phyloP scores from a whole-genome alignment of 1,140 invertebrate species.

The Tetramorium simillimum region DNA sequence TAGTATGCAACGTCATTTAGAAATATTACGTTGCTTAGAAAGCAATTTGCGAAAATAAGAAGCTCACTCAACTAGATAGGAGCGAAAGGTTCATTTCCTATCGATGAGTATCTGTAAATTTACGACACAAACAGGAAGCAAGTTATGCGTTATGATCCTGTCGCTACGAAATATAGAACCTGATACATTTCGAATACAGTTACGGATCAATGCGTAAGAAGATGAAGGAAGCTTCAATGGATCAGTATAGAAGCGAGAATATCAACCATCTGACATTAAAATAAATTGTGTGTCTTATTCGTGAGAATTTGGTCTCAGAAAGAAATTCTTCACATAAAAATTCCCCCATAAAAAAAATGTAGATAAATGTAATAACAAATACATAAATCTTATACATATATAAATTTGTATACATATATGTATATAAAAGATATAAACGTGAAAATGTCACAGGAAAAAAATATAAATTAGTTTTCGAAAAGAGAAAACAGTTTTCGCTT shows the following conservation, averaged over 20 bases:
- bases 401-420: neutral
- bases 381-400: neutral
- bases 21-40: constrained; percentile 4
- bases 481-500: neutral
- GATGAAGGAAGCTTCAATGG: neutral
- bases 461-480: neutral
- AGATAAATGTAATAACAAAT: neutral
- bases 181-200: constrained; percentile 27
- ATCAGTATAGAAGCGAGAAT: neutral
- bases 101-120: constrained; percentile 24
- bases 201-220: constrained; percentile 32
- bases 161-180: constrained; percentile 29
- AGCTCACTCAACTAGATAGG: neutral
- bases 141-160: neutral
- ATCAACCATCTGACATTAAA: neutral
- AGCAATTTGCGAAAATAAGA: constrained; percentile 9
- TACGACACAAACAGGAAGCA: constrained; percentile 8
- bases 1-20: neutral
- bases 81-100: constrained; percentile 22
- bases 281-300: constrained; percentile 18
- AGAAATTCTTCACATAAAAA: neutral
- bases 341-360: constrained; percentile 1
- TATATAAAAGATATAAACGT: neutral
- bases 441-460: neutral
- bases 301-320: neutral